phyloP scores from a whole-genome alignment of 2,888 invertebrate genomes.

The Watsonalla binaria region DNA sequence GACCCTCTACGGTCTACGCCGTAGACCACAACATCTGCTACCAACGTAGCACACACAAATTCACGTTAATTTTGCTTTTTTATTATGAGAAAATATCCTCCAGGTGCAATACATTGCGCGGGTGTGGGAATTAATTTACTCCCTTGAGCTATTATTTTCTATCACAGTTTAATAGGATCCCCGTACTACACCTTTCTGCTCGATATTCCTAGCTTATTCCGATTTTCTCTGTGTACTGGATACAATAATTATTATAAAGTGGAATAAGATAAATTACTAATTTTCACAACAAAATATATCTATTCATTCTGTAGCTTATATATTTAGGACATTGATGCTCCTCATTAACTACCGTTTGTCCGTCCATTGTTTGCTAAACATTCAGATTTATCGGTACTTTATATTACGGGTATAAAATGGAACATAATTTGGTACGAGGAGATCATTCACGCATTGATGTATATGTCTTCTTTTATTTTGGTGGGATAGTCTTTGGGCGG shows the following conservation, averaged over 20 bases:
- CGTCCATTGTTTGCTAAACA: too few relatives aligned
- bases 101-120: conserved; percentile 1
- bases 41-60: too few relatives aligned
- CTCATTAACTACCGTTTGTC: too few relatives aligned
- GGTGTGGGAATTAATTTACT: conserved; percentile 3
- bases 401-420: too few relatives aligned
- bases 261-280: too few relatives aligned
- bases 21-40: too few relatives aligned
- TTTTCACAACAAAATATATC: too few relatives aligned
- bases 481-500: conserved; percentile 66
- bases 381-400: too few relatives aligned
- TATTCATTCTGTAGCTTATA: too few relatives aligned
- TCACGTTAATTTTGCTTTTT: background rate
- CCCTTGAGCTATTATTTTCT: conserved; percentile 14
- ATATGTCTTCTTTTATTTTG: conserved; percentile 58
- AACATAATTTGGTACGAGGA: background rate
- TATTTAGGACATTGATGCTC: too few relatives aligned
- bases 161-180: conserved; percentile 22
- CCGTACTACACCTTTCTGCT: background rate
- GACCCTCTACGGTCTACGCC: background rate
- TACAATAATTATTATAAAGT: background rate
- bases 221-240: background rate
- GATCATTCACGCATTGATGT: conserved; percentile 60
- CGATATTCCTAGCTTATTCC: background rate
- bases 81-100: background rate